These are phyloP conservation scores for Leptonema lineaticorne DNA, from an alignment of 1,140 invertebrate genomes.

Conservation along the genomic window DNA sequence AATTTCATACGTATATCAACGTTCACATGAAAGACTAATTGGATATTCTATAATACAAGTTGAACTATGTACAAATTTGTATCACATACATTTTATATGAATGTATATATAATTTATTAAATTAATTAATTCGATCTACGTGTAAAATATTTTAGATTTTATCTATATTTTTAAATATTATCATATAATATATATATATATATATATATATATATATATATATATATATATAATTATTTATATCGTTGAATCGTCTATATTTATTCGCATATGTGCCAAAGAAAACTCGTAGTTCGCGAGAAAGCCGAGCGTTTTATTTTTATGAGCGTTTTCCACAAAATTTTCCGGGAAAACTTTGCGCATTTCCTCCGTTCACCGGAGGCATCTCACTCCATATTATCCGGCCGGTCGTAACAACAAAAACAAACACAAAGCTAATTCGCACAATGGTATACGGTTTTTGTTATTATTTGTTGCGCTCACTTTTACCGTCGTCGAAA, in stretches of 20 bases:
- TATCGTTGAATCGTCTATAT: too few species aligned
- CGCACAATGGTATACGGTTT: conserved; percentile 6
- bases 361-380: conserved; percentile 3
- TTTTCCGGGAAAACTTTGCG: conserved; percentile 1
- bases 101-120: too few species aligned
- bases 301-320: neutral
- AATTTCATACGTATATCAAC: too few species aligned
- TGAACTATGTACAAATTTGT: too few species aligned
- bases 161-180: too few species aligned
- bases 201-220: neutral
- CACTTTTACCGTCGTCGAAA: too few species aligned
- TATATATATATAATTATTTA: neutral
- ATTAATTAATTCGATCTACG: too few species aligned
- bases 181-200: neutral
- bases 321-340: neutral
- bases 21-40: too few species aligned
- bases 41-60: too few species aligned
- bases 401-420: neutral
- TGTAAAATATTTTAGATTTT: too few species aligned
- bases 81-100: too few species aligned
- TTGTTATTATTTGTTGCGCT: neutral
- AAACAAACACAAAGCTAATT: conserved; percentile 19
- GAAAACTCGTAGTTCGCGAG: neutral
- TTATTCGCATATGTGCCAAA: neutral
- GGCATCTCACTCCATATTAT: too few species aligned